A percentile compares a stretch with the other conserved stretches of the same genome.
Evolutionary conservation across 2,888 invertebrate genomes (phyloP).

Genomic region (Lottia scabra): DNA sequence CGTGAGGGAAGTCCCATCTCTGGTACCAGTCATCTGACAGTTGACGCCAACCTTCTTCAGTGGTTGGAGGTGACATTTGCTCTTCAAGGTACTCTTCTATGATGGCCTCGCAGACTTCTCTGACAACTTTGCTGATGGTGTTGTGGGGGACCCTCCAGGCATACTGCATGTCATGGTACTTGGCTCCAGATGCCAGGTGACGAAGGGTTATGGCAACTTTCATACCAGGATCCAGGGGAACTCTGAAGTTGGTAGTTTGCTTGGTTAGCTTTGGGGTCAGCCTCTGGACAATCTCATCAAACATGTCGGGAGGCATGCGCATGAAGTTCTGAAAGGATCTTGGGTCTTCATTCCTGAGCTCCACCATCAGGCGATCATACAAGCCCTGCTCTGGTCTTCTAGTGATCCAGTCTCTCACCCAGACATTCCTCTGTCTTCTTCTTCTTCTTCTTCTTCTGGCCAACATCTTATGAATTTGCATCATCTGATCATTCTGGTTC

Average conservation of each 20-base stretch:
- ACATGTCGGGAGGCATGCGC: constrained; percentile 39
- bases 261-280: constrained; percentile 16
- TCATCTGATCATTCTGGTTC: not conserved
- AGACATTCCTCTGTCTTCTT: constrained; percentile 14
- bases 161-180: constrained; percentile 31
- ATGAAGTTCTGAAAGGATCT: constrained; percentile 37
- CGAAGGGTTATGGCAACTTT: constrained; percentile 31
- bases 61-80: constrained; percentile 5
- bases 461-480: not conserved
- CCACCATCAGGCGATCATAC: constrained; percentile 32
- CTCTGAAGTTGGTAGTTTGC: constrained; percentile 18
- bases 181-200: constrained; percentile 33
- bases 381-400: constrained; percentile 28
- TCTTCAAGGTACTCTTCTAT: constrained; percentile 32
- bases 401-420: constrained; percentile 35
- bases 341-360: constrained; percentile 36
- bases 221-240: constrained; percentile 15
- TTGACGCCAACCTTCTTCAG: not conserved
- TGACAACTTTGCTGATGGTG: constrained; percentile 28
- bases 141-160: constrained; percentile 36
- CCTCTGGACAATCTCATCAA: constrained; percentile 20
- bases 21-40: constrained; percentile 17
- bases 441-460: not conserved
- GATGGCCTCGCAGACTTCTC: constrained; percentile 34
- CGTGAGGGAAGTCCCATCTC: too few species aligned